Percentiles rank a stretch among this genome's conserved stretches.
Conservation (phyloP, 2,888 invertebrate species). For the Cremastinae sp. region DNA sequence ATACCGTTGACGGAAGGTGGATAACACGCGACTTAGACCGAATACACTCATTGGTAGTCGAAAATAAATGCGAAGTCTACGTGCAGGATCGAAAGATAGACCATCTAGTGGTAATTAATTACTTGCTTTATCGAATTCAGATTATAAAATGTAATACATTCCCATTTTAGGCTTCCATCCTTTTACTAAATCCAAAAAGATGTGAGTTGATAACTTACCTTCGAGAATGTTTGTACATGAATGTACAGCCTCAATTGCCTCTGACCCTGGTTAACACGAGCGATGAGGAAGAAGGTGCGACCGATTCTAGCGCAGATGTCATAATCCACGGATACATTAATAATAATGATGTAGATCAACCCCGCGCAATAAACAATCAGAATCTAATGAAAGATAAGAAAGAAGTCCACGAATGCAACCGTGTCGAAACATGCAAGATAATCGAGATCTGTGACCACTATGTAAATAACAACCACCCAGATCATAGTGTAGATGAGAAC, state of each 20-base stretch:
- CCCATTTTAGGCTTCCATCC: constrained; percentile 28
- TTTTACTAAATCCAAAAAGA: constrained; percentile 10
- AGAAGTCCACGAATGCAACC: no score
- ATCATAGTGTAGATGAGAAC: no score
- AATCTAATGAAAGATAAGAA: neutral
- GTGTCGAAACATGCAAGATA: no score
- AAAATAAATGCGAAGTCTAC: constrained; percentile 82
- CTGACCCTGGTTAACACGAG: neutral
- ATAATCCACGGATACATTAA: neutral
- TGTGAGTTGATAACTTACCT: constrained; percentile 26
- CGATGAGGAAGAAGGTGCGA: neutral
- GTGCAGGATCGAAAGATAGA: constrained; percentile 74
- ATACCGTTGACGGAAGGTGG: constrained; percentile 79
- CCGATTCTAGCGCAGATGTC: neutral
- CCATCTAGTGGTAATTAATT: constrained; percentile 67
- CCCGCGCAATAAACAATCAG: no score
- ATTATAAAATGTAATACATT: neutral
- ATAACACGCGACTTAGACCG: constrained; percentile 82
- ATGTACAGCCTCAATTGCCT: neutral
- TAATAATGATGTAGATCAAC: no score
- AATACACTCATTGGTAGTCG: constrained; percentile 83
- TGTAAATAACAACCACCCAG: no score
- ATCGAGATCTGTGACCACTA: no score
- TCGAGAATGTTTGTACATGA: constrained; percentile 3
- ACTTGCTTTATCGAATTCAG: constrained; percentile 48